Conservation (phyloP, 2,888 invertebrate species). For the Melieria picta region DNA sequence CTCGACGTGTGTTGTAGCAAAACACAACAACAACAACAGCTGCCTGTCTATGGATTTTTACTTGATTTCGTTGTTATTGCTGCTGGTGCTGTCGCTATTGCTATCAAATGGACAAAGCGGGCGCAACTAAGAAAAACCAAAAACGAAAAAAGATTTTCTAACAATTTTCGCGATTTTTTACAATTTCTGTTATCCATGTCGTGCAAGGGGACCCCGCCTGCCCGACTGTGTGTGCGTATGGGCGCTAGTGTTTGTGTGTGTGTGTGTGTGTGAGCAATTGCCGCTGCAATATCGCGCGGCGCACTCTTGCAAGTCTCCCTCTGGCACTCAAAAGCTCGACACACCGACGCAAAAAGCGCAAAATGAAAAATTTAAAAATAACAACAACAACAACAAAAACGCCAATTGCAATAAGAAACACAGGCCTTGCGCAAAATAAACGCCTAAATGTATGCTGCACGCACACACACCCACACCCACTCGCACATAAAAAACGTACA, state of each 20-base stretch:
- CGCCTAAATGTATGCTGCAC: too few species aligned
- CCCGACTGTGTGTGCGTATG: too few species aligned
- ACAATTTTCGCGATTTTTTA: too few species aligned
- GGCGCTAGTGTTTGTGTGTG: background rate
- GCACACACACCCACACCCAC: too few species aligned
- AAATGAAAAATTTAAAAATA: background rate
- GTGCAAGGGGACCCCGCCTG: too few species aligned
- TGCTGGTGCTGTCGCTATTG: background rate
- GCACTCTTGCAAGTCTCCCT: conserved; percentile 9
- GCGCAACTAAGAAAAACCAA: conserved; percentile 12
- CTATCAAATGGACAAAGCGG: conserved; percentile 16
- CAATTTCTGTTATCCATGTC: too few species aligned
- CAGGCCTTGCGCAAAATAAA: too few species aligned
- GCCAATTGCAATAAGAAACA: too few species aligned
- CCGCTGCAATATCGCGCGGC: conserved; percentile 2
- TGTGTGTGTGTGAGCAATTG: background rate
- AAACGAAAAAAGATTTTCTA: background rate
- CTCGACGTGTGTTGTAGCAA: conserved; percentile 11
- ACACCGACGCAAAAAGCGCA: background rate
- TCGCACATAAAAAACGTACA: too few species aligned
- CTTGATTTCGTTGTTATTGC: background rate
- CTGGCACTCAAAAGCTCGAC: conserved; percentile 8
- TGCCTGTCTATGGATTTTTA: background rate
- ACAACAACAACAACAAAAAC: background rate
- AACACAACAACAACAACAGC: background rate